A percentile compares a stretch with the other conserved stretches of the same genome.
Evolutionary conservation across 1,140 invertebrate genomes (phyloP).

Genomic region (Myzus persicae): DNA sequence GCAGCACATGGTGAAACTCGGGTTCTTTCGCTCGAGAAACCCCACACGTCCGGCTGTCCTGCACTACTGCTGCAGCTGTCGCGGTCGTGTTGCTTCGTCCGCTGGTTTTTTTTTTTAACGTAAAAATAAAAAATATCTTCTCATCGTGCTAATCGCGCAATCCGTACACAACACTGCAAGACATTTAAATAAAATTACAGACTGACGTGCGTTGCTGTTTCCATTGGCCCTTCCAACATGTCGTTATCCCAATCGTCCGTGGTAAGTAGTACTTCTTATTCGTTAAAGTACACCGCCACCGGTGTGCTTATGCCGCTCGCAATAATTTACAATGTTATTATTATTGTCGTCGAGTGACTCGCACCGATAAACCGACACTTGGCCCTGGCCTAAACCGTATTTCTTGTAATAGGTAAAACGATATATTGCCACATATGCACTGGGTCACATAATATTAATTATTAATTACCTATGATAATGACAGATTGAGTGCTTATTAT

Average conservation of each 20-base stretch:
- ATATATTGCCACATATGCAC: slow-evolving; percentile 30
- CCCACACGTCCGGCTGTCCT: background rate
- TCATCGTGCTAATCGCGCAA: background rate
- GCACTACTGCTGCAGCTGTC: background rate
- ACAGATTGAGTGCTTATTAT: background rate
- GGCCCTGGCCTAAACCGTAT: background rate
- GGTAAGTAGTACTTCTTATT: background rate
- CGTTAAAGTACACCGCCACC: too few species aligned
- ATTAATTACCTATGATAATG: background rate
- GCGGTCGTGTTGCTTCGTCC: background rate
- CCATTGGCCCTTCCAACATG: slow-evolving; percentile 15
- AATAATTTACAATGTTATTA: background rate
- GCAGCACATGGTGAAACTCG: slow-evolving; percentile 38
- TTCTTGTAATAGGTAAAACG: background rate
- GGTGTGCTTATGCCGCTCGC: too few species aligned
- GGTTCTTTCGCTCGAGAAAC: slow-evolving; percentile 20
- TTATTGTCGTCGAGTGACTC: background rate
- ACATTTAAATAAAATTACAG: background rate
- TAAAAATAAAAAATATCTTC: background rate
- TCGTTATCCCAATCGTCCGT: slow-evolving; percentile 30
- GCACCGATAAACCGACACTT: background rate
- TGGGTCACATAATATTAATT: background rate
- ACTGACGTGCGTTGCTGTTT: background rate
- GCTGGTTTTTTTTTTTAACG: background rate
- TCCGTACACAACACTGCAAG: background rate